phyloP scores from a whole-genome alignment of 1,140 invertebrate species.

The Ceratoteleas bidentatus region DNA sequence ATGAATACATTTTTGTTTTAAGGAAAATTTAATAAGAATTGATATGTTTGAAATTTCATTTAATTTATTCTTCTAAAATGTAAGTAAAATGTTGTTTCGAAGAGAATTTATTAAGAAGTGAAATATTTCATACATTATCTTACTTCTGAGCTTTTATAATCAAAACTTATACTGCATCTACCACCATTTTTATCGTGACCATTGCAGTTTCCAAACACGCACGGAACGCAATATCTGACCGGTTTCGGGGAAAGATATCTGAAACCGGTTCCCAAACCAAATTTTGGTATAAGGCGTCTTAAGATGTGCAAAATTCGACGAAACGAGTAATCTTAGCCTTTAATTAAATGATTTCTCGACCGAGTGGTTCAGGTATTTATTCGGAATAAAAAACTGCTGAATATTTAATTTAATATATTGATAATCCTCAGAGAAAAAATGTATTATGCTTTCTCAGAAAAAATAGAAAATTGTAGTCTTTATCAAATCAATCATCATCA shows the following conservation, averaged over 20 bases:
- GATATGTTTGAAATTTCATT: no score
- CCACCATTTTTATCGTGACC: conserved; percentile 10
- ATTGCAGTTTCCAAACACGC: conserved; percentile 8
- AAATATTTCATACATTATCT: no score
- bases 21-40: no score
- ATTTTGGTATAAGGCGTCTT: conserved; percentile 20
- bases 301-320: conserved; percentile 29
- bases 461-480: not conserved
- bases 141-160: not conserved
- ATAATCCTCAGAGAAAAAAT: not conserved
- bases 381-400: not conserved
- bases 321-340: not conserved
- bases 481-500: no score
- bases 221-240: conserved; percentile 26
- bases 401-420: not conserved
- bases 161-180: not conserved
- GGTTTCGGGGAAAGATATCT: conserved; percentile 18
- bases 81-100: no score
- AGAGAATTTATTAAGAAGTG: no score
- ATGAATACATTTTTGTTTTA: no score
- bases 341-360: not conserved
- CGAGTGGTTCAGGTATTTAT: not conserved
- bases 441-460: not conserved
- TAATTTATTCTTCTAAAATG: no score
- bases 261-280: conserved; percentile 38